Evolutionary conservation across 2,888 invertebrate genomes (phyloP).

Genomic region (Ochropleura leucogaster): DNA sequence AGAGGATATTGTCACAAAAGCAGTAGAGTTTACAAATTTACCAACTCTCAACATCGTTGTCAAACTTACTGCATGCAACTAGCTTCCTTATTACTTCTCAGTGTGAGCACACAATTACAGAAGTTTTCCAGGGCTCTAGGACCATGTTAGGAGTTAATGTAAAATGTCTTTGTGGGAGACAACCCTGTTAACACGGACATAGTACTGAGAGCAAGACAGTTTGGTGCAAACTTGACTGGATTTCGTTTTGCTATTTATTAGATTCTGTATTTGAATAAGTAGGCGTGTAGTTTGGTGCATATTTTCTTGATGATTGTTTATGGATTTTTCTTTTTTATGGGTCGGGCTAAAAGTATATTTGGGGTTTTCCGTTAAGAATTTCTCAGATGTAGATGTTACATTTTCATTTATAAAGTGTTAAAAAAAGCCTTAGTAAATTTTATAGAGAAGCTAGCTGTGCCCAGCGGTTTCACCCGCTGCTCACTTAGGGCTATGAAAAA

Average conservation of each 20-base stretch:
- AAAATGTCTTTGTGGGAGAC: slow-evolving; percentile 38
- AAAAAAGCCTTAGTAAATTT: too few relatives aligned
- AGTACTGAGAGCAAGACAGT: not conserved
- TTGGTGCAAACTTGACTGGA: not conserved
- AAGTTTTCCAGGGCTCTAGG: slow-evolving; percentile 37
- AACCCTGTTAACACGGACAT: slow-evolving; percentile 16
- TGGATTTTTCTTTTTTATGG: too few relatives aligned
- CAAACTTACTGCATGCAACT: slow-evolving; percentile 30
- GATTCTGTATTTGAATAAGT: not conserved
- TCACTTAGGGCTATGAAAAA: too few relatives aligned
- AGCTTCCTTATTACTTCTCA: slow-evolving; percentile 17
- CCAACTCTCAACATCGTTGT: slow-evolving; percentile 13
- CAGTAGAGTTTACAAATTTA: slow-evolving; percentile 20
- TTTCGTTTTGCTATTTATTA: slow-evolving; percentile 5
- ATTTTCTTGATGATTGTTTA: too few relatives aligned
- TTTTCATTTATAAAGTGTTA: too few relatives aligned
- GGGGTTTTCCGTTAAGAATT: too few relatives aligned
- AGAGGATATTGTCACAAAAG: slow-evolving; percentile 31
- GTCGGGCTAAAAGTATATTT: too few relatives aligned
- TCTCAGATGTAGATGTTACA: too few relatives aligned
- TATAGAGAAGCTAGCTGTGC: too few relatives aligned
- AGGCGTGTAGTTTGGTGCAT: not conserved
- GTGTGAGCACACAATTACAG: slow-evolving; percentile 38
- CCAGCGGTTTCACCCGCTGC: too few relatives aligned
- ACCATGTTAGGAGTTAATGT: slow-evolving; percentile 33